These are phyloP conservation scores for Micoletzkya japonica DNA, from an alignment of 2,888 invertebrate species.

Conservation along the genomic window DNA sequence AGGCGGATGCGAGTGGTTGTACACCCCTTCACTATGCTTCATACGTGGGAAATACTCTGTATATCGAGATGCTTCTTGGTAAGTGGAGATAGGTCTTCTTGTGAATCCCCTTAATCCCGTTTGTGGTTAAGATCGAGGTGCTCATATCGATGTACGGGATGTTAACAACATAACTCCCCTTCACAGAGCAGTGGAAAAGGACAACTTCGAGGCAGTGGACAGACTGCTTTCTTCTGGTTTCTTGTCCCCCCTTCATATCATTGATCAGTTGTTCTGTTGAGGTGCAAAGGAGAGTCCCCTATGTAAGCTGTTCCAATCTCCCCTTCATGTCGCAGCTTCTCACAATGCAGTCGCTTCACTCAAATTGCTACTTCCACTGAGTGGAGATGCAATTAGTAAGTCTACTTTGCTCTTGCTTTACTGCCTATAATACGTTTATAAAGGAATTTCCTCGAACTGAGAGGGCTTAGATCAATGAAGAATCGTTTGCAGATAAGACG, in stretches of 20 bases:
- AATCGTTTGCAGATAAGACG: conserved; percentile 28
- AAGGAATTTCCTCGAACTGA: background rate
- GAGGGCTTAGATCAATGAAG: no score
- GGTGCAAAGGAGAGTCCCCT: conserved; percentile 21
- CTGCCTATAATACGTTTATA: background rate
- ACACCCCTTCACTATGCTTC: conserved; percentile 28
- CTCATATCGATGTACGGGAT: conserved; percentile 18
- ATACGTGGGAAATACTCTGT: conserved; percentile 19
- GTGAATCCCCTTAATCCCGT: background rate
- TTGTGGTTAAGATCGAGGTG: conserved; percentile 11
- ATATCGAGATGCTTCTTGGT: conserved; percentile 19
- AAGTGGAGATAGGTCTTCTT: background rate
- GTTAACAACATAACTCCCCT: conserved; percentile 11
- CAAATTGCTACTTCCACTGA: conserved; percentile 1
- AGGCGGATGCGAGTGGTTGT: conserved; percentile 16
- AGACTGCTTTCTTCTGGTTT: conserved; percentile 28
- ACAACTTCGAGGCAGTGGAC: conserved; percentile 24
- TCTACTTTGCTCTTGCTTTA: background rate
- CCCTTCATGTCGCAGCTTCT: conserved; percentile 21
- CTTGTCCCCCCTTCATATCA: no score
- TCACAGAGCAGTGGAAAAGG: conserved; percentile 26
- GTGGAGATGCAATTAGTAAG: conserved; percentile 21
- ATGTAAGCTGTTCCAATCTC: conserved; percentile 26
- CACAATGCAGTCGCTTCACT: conserved; percentile 22
- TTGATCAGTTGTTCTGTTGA: background rate